Conservation (phyloP, 2,797 vertebrate species). For the Garrulus glandarius region DNA sequence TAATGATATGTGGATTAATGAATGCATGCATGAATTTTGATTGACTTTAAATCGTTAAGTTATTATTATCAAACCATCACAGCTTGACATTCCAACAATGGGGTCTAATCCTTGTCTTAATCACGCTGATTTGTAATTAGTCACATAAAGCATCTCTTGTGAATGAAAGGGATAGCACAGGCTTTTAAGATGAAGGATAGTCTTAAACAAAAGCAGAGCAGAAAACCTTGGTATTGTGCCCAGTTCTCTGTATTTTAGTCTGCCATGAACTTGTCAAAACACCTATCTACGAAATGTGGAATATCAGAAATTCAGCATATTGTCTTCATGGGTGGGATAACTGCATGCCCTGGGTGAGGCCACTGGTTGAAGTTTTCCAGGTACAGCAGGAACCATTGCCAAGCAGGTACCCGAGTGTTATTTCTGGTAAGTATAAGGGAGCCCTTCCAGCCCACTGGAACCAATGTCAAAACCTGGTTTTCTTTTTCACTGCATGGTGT, state of each 20-base stretch:
- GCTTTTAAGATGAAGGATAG: background rate
- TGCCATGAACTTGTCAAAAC: background rate
- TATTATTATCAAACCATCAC: background rate
- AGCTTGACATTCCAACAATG: background rate
- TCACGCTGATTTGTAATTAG: background rate
- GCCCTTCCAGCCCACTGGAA: background rate
- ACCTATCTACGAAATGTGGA: background rate
- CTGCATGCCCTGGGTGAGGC: background rate
- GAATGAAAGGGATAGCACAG: background rate
- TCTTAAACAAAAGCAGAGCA: background rate
- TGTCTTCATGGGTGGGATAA: background rate
- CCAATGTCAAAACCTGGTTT: background rate
- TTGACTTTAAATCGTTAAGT: background rate
- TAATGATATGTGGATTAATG: background rate
- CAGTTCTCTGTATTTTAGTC: background rate
- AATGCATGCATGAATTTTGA: background rate
- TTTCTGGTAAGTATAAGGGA: background rate
- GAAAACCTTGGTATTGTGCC: background rate
- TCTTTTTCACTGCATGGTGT: background rate
- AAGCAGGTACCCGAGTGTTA: background rate
- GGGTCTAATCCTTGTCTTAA: background rate
- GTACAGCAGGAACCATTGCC: background rate
- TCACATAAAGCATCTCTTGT: background rate
- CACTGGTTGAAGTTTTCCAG: background rate
- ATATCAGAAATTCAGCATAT: fast-evolving